Evolutionary conservation across 1,140 invertebrate species (phyloP), one percentile per base, ranked within the genome.

Genomic region (Leptinotarsa texana): DNA sequence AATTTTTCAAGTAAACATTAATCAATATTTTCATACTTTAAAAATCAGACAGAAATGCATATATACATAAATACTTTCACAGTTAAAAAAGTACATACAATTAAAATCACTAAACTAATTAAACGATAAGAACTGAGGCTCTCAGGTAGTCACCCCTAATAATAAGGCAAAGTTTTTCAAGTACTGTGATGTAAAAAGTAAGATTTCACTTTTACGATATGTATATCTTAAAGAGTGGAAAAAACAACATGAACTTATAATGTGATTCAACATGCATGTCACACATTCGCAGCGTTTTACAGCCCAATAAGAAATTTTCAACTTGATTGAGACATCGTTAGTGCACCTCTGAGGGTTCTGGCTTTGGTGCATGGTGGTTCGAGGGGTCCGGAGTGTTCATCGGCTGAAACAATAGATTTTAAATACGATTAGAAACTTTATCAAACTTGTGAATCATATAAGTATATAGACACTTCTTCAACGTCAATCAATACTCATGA

Each of bases 301-400:
- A 73, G 74, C 74, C 74, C 74, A 61, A 27, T 51, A 68, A 61
- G 73, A 74, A 74, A 74, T 18, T 62, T 49, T 57, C 66, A 51
- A 51, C 57, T 74, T 74, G 24, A 62, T 48, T 51, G 73, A 74
- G 49, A 68, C 65, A 69, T 21, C 73, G 86, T 86, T 87, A 88
- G 84, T 87, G 87, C 77, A 87, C 86, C 79, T 88, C 88, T 63
- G 87, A 88, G 71, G 86, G 85, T 85, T 91, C 90, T 78, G 89
- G 88, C 84, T 91, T 89, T 69, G 83, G 86, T 82, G 89, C 86
- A 84, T 89, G 89, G 83, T 90, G 90, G 83, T 91, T 91, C 77
- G 89, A 88, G 83, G 88, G 88, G 83, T 91, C 90, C 79, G 88
- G 88, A 75, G 89, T 89, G 86, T 88, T 90, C 83, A 91, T 87